These are phyloP conservation scores for Callipepla californica DNA, from an alignment of 2,113 vertebrate genomes.

Conservation along the genomic window DNA sequence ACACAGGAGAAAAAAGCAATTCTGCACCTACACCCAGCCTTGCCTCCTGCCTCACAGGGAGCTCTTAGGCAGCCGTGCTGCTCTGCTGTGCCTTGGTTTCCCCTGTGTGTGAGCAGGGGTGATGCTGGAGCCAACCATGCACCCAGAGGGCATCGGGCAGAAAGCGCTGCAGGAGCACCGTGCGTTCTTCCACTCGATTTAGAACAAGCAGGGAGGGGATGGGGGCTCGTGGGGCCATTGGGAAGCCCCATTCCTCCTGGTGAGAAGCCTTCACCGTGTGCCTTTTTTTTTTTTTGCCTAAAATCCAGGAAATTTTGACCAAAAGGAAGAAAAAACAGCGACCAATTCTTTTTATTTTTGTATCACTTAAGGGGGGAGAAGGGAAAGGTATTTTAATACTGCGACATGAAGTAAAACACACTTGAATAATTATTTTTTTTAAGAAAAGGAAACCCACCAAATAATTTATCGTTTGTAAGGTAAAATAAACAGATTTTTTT, in stretches of 20 bases:
- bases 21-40: neutral
- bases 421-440: slow-evolving; percentile 70
- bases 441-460: slow-evolving; percentile 21
- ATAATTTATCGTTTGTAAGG: slow-evolving; percentile 86
- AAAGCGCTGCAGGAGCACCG: neutral
- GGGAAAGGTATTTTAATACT: slow-evolving; percentile 63
- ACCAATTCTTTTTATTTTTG: slow-evolving; percentile 52
- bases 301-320: neutral
- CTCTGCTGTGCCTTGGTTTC: slow-evolving; percentile 55
- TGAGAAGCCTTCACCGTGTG: slow-evolving; percentile 55
- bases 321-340: fast-evolving
- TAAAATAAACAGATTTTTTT: slow-evolving; percentile 79
- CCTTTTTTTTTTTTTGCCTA: slow-evolving; percentile 76
- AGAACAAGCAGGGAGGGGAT: neutral
- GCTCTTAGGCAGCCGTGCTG: slow-evolving; percentile 34
- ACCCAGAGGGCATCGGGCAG: neutral
- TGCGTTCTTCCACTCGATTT: neutral
- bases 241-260: neutral
- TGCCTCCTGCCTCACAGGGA: neutral
- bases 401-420: slow-evolving; percentile 74
- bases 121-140: neutral
- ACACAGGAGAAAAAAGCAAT: neutral
- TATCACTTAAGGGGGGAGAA: slow-evolving; percentile 12
- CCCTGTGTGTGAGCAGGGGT: neutral
- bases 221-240: neutral